Conservation (phyloP, 1,140 invertebrate genomes). For the Agrilus planipennis region DNA sequence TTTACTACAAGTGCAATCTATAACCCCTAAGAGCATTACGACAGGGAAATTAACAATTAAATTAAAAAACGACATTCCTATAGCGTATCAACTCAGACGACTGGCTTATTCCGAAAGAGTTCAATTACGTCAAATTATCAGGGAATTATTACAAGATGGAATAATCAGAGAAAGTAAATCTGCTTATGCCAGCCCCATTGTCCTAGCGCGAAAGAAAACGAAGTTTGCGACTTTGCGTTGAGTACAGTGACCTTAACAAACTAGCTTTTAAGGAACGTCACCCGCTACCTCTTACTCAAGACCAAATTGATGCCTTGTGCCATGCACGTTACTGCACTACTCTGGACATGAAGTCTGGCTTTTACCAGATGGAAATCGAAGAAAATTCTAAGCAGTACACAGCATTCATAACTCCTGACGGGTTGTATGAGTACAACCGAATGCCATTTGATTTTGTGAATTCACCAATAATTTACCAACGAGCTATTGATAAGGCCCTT, state of each 20-base stretch:
- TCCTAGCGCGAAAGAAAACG: constrained; percentile 37
- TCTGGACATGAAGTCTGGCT: constrained; percentile 27
- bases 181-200: constrained; percentile 33
- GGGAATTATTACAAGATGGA: constrained; percentile 23
- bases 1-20: neutral
- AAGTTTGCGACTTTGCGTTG: constrained; percentile 28
- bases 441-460: constrained; percentile 24
- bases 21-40: neutral
- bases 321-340: constrained; percentile 15
- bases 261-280: constrained; percentile 23
- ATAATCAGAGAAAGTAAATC: constrained; percentile 32
- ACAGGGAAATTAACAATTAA: constrained; percentile 3
- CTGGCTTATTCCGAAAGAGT: constrained; percentile 12
- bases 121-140: constrained; percentile 20
- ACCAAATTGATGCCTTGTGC: constrained; percentile 15
- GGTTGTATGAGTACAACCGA: constrained; percentile 19
- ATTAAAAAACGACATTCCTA: constrained; percentile 8
- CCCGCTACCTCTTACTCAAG: constrained; percentile 19
- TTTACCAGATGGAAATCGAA: constrained; percentile 15
- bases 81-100: constrained; percentile 9
- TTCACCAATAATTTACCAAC: constrained; percentile 17
- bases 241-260: constrained; percentile 38
- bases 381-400: constrained; percentile 12
- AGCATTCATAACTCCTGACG: constrained; percentile 14
- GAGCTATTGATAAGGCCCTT: constrained; percentile 18